Conservation (phyloP, 2,888 invertebrate species). For the Osmoderma eremita region DNA sequence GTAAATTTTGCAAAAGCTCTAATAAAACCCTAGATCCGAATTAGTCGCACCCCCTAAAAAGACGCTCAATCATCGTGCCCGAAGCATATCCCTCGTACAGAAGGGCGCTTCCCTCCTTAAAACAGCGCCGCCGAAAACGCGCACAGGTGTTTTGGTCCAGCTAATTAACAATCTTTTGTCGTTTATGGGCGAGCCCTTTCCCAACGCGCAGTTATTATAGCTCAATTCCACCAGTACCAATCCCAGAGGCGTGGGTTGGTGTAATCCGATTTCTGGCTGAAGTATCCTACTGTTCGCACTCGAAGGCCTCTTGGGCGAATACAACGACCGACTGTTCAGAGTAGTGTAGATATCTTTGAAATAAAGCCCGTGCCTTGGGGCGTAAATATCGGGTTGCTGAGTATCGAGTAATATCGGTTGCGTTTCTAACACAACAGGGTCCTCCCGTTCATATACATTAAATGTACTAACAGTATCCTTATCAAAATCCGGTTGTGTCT, state of each 20-base stretch:
- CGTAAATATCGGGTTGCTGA: conserved; percentile 25
- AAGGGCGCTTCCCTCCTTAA: conserved; percentile 69
- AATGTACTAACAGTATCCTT: conserved; percentile 44
- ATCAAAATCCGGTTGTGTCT: conserved; percentile 48
- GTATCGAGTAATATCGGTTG: neutral
- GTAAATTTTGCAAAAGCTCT: neutral
- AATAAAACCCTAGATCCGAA: no score
- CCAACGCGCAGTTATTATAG: conserved; percentile 62
- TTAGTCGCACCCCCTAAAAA: no score
- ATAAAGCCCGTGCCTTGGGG: conserved; percentile 9
- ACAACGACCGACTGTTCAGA: conserved; percentile 20
- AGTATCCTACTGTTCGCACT: conserved; percentile 29
- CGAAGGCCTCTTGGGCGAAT: conserved; percentile 23
- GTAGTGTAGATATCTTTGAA: conserved; percentile 2
- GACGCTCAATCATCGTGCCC: conserved; percentile 4
- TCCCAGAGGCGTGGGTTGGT: conserved; percentile 61
- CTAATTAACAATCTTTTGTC: conserved; percentile 68
- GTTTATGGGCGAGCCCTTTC: conserved; percentile 65
- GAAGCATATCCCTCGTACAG: conserved; percentile 60
- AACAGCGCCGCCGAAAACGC: conserved; percentile 74
- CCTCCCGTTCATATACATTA: conserved; percentile 34
- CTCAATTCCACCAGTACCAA: conserved; percentile 63
- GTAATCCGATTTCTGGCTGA: conserved; percentile 39
- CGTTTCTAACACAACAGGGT: conserved; percentile 6
- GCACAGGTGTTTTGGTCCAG: conserved; percentile 74